Conservation (phyloP, 1,140 invertebrate species). For the Ooceraea biroi region DNA sequence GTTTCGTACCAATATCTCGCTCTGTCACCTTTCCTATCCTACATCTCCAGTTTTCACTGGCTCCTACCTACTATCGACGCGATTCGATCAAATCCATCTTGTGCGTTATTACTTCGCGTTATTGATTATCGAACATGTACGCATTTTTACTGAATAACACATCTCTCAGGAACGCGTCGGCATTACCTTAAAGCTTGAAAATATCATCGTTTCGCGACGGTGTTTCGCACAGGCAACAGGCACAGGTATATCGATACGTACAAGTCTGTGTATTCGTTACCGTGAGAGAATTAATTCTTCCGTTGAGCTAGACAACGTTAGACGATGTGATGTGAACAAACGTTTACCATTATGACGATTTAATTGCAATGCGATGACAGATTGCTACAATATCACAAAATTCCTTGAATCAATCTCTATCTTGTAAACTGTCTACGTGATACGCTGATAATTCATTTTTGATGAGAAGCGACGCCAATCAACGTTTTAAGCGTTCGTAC, state of each 20-base stretch:
- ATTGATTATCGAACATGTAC: too few relatives aligned
- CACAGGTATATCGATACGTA: not conserved
- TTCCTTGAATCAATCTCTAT: slow-evolving; percentile 26
- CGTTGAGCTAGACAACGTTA: slow-evolving; percentile 25
- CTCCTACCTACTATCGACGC: too few relatives aligned
- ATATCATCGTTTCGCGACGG: too few relatives aligned
- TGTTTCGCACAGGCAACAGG: not conserved
- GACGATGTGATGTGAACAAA: slow-evolving; percentile 24
- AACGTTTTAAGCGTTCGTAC: not conserved
- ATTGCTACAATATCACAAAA: slow-evolving; percentile 32
- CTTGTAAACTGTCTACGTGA: slow-evolving; percentile 7
- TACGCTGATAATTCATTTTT: slow-evolving; percentile 15
- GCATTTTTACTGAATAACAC: too few relatives aligned
- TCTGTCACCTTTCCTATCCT: too few relatives aligned
- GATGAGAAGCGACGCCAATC: not conserved
- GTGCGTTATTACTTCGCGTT: too few relatives aligned
- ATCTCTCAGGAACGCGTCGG: too few relatives aligned
- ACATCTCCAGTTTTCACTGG: too few relatives aligned
- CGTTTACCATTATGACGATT: slow-evolving; percentile 28
- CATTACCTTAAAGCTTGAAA: too few relatives aligned
- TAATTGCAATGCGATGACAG: slow-evolving; percentile 37
- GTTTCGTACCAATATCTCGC: too few relatives aligned
- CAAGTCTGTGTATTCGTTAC: slow-evolving; percentile 13
- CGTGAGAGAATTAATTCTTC: slow-evolving; percentile 34
- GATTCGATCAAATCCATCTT: too few relatives aligned